Percentiles rank a stretch among this genome's conserved stretches.
These are phyloP conservation scores for Tetraodon nigroviridis DNA, from an alignment of 2,113 vertebrate genomes.

Conservation along the genomic window DNA sequence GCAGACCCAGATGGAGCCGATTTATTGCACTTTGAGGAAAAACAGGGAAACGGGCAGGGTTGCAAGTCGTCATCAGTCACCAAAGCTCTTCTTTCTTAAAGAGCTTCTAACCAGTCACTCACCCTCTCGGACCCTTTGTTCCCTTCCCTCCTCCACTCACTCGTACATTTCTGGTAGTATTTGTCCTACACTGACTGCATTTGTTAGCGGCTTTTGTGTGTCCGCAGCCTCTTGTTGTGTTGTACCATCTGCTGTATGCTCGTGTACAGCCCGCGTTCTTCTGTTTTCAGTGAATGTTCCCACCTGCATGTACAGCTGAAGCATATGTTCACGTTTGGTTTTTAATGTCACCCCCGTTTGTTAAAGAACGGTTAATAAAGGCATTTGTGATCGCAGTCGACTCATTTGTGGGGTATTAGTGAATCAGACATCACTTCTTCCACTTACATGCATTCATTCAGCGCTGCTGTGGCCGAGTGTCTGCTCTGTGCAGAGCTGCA, in stretches of 20 bases:
- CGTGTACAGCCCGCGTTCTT: constrained; percentile 15
- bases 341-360: constrained; percentile 63
- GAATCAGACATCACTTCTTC: not conserved
- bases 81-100: constrained; percentile 31
- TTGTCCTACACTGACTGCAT: constrained; percentile 12
- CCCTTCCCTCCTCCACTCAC: constrained; percentile 25
- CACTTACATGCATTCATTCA: not conserved
- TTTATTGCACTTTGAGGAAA: constrained; percentile 39
- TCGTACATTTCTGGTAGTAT: constrained; percentile 22
- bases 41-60: constrained; percentile 15
- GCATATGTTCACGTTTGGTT: constrained; percentile 47
- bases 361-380: constrained; percentile 67
- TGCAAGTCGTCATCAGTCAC: not conserved
- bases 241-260: constrained; percentile 24
- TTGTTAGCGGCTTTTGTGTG: constrained; percentile 28
- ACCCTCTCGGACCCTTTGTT: constrained; percentile 16
- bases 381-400: constrained; percentile 56
- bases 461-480: not conserved
- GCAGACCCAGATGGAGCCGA: constrained; percentile 17
- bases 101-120: constrained; percentile 32
- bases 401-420: not conserved
- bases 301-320: constrained; percentile 55
- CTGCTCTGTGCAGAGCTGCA: constrained; percentile 1
- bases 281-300: constrained; percentile 37
- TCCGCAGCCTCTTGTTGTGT: constrained; percentile 25